These are phyloP conservation scores for Meiosimyza decipiens DNA, from an alignment of 2,888 invertebrate genomes.

Conservation along the genomic window DNA sequence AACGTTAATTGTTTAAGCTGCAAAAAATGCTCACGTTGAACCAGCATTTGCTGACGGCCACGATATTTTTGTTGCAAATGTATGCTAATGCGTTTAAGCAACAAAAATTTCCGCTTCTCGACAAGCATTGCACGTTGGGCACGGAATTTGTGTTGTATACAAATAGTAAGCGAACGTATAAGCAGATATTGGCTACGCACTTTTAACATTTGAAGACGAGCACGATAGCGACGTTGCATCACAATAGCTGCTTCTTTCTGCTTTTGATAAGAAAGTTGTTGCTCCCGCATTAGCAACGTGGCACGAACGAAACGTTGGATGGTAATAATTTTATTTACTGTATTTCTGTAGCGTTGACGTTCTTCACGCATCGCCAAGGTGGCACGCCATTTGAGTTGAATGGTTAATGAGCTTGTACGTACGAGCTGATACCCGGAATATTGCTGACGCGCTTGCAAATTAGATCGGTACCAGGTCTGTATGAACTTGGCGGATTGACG, in stretches of 20 bases:
- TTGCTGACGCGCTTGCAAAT: slow-evolving; percentile 40
- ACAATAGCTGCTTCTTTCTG: slow-evolving; percentile 49
- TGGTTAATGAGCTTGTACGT: slow-evolving; percentile 44
- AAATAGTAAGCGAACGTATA: slow-evolving; percentile 55
- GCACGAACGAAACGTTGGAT: slow-evolving; percentile 68
- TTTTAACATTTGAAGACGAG: slow-evolving; percentile 49
- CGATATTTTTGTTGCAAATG: slow-evolving; percentile 66
- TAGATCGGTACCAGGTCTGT: slow-evolving; percentile 55
- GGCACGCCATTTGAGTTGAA: slow-evolving; percentile 60
- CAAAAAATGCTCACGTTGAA: slow-evolving; percentile 56
- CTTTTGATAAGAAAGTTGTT: slow-evolving; percentile 52
- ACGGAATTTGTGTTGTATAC: slow-evolving; percentile 59
- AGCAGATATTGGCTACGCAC: slow-evolving; percentile 55
- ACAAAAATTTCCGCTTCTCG: slow-evolving; percentile 47
- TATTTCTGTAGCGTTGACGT: slow-evolving; percentile 41
- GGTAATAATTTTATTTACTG: slow-evolving; percentile 51
- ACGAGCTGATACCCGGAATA: slow-evolving; percentile 42
- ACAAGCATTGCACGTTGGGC: slow-evolving; percentile 53
- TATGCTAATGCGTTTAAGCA: slow-evolving; percentile 50
- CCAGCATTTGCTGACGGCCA: slow-evolving; percentile 63
- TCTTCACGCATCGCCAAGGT: slow-evolving; percentile 54
- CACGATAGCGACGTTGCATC: slow-evolving; percentile 58
- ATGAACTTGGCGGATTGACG: slow-evolving; percentile 48
- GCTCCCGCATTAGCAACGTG: slow-evolving; percentile 52
- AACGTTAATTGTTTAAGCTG: slow-evolving; percentile 44